Percentiles rank a stretch among this genome's conserved stretches.
Evolutionary conservation across 37 sponge, comb jelly and placozoan genomes (phyloP).

Genomic region (Agelas oroides): DNA sequence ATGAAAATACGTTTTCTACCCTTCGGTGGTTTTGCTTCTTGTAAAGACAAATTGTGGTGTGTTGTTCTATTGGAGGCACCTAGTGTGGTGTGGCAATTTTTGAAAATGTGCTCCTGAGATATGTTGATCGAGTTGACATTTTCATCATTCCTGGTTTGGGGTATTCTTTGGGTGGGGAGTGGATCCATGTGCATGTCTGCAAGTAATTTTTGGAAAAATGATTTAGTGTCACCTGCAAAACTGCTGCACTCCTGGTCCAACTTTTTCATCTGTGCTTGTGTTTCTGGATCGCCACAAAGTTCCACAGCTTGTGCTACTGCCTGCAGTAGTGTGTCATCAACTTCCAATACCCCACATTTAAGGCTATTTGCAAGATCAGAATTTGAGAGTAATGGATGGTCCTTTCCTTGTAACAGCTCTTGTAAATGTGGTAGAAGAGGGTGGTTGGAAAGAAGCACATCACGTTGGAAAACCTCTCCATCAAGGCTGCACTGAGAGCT

Average conservation of each 20-base stretch:
- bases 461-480: not conserved
- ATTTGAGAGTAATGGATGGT: too few relatives aligned
- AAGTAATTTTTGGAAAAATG: not conserved
- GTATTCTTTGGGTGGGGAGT: too few relatives aligned
- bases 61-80: too few relatives aligned
- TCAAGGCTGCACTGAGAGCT: not conserved
- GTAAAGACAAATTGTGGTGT: too few relatives aligned
- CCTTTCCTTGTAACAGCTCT: not conserved
- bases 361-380: not conserved
- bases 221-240: not conserved
- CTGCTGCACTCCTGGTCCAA: not conserved
- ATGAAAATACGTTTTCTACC: too few relatives aligned
- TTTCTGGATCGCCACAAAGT: not conserved
- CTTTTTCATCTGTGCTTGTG: not conserved
- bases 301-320: not conserved
- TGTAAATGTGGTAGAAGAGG: slow-evolving; percentile 14
- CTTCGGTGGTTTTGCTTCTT: too few relatives aligned
- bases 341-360: not conserved
- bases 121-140: too few relatives aligned
- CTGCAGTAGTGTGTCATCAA: not conserved
- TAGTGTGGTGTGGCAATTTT: too few relatives aligned
- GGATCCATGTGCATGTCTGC: not conserved
- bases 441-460: not conserved
- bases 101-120: too few relatives aligned
- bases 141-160: too few relatives aligned